A percentile compares a stretch with the other conserved stretches of the same genome.
Evolutionary conservation across 2,888 invertebrate species (phyloP).

Genomic region (Ophioninae sp.): DNA sequence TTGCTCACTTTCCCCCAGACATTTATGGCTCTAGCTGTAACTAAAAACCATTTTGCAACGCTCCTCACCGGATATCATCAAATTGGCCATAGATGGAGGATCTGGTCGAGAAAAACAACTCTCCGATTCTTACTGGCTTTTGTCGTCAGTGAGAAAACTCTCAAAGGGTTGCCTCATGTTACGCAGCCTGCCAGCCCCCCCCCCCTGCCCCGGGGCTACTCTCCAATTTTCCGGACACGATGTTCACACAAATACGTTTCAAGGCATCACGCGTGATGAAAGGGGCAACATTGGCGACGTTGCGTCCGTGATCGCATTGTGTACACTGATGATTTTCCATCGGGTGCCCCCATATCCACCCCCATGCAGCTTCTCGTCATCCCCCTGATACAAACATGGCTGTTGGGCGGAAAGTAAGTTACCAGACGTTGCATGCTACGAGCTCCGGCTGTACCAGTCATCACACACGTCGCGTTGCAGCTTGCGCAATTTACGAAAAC

Average conservation of each 20-base stretch:
- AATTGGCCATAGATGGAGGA: not conserved
- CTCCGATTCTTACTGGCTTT: not conserved
- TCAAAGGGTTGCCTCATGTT: constrained; percentile 65
- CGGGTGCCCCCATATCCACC: not conserved
- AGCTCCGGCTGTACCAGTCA: not conserved
- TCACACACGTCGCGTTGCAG: constrained; percentile 74
- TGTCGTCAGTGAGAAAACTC: constrained; percentile 18
- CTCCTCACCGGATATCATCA: not conserved
- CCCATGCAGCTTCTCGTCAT: constrained; percentile 73
- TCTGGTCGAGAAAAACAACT: not conserved
- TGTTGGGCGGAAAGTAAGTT: constrained; percentile 39
- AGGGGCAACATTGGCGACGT: constrained; percentile 68
- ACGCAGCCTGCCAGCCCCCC: constrained; percentile 49
- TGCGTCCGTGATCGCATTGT: constrained; percentile 12
- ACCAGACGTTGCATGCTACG: constrained; percentile 18
- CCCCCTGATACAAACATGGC: constrained; percentile 75
- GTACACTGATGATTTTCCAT: constrained; percentile 69
- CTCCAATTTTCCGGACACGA: constrained; percentile 7
- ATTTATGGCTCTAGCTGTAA: too few relatives aligned
- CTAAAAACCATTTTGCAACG: too few relatives aligned
- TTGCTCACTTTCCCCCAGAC: too few relatives aligned
- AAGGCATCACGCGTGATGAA: constrained; percentile 69
- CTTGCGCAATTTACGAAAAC: constrained; percentile 72
- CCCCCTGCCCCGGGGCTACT: constrained; percentile 6
- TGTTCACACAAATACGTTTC: constrained; percentile 35